Percentiles rank a stretch among this genome's conserved stretches.
Evolutionary conservation across 2,797 vertebrate genomes (phyloP).

Genomic region (Dipus sagitta): DNA sequence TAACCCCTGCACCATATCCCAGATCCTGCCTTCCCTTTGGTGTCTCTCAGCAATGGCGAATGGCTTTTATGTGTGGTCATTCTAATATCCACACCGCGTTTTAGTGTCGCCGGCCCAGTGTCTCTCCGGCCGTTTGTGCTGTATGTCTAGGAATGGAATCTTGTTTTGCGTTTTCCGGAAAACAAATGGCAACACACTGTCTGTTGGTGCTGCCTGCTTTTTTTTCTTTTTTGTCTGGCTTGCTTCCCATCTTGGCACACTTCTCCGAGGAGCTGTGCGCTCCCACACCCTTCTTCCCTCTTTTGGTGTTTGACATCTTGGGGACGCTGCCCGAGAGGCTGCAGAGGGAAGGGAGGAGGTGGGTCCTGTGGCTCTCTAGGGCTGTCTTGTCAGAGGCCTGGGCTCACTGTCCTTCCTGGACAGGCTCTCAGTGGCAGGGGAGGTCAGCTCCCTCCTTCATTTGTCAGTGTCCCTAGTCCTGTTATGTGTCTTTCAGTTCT

Average conservation of each 20-base stretch:
- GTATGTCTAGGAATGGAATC: not conserved
- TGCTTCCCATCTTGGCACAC: not conserved
- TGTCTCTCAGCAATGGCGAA: not conserved
- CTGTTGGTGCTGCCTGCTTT: not conserved
- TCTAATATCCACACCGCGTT: rapidly evolving
- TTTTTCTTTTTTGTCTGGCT: not conserved
- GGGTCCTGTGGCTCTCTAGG: not conserved
- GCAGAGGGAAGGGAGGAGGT: not conserved
- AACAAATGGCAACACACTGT: not conserved
- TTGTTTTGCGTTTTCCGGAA: not conserved
- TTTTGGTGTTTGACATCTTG: not conserved
- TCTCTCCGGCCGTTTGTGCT: rapidly evolving
- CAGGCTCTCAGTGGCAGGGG: not conserved
- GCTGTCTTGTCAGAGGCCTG: rapidly evolving
- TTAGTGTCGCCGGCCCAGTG: rapidly evolving
- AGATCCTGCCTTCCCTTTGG: not conserved
- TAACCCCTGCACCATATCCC: too few relatives aligned
- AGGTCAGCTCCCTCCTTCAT: too few relatives aligned
- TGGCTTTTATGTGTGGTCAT: not conserved
- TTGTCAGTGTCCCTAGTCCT: not conserved
- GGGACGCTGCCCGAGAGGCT: not conserved
- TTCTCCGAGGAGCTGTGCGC: not conserved
- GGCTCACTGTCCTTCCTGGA: not conserved
- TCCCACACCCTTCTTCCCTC: not conserved
- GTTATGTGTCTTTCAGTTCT: not conserved